phyloP scores from a whole-genome alignment of 2,113 vertebrate genomes.

The Corythaixoides concolor region DNA sequence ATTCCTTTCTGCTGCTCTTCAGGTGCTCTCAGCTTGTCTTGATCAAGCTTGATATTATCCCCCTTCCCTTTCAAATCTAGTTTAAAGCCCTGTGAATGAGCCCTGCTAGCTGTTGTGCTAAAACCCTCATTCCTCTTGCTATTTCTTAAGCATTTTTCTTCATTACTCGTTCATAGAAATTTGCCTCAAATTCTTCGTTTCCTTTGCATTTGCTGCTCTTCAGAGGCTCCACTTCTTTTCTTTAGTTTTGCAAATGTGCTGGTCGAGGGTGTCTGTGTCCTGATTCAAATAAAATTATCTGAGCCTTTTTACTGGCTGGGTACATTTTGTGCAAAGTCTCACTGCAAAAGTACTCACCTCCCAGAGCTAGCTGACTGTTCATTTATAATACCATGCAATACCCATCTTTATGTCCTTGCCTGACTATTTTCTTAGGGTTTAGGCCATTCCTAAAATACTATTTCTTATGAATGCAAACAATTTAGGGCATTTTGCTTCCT shows the following conservation, averaged over 20 bases:
- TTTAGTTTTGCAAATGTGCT: background rate
- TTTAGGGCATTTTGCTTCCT: background rate
- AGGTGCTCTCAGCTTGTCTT: too few relatives aligned
- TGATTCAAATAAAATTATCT: background rate
- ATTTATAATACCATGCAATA: background rate
- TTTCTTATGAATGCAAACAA: background rate
- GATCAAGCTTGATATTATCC: too few relatives aligned
- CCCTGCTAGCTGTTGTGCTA: too few relatives aligned
- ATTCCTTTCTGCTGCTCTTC: too few relatives aligned
- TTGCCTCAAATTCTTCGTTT: background rate
- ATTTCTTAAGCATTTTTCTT: background rate
- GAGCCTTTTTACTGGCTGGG: background rate
- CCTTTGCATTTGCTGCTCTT: background rate
- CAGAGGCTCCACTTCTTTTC: background rate
- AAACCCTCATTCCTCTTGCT: background rate
- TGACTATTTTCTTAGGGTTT: background rate
- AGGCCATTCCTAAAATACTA: background rate
- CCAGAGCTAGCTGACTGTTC: background rate
- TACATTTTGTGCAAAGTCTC: background rate
- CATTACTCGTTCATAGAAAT: background rate
- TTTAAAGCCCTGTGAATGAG: too few relatives aligned
- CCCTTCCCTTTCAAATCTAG: too few relatives aligned
- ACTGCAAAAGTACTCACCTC: background rate
- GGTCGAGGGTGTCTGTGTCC: background rate
- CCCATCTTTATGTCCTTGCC: background rate